Evolutionary conservation across 2,797 vertebrate species (phyloP).

Genomic region (Mionectes olivaceus): DNA sequence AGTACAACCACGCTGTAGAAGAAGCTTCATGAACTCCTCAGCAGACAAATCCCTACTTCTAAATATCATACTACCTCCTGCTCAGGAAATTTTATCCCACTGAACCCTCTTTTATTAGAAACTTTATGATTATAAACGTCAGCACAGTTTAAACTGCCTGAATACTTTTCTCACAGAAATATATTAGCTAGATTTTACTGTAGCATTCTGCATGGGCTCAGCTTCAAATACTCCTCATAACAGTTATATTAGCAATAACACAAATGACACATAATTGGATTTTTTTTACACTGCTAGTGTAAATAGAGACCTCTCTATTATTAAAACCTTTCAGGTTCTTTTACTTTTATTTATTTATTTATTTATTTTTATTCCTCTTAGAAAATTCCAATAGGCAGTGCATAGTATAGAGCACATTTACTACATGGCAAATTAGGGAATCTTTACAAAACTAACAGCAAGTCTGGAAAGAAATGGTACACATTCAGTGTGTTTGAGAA

Average conservation of each 20-base stretch:
- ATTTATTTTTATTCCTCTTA: not conserved
- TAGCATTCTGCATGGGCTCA: constrained; percentile 71
- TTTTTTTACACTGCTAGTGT: not conserved
- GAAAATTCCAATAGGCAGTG: not conserved
- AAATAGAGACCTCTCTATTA: not conserved
- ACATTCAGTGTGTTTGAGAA: not conserved
- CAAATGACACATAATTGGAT: constrained; percentile 64
- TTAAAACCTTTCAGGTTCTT: not conserved
- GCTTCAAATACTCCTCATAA: constrained; percentile 72
- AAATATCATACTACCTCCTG: constrained; percentile 52
- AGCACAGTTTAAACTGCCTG: constrained; percentile 66
- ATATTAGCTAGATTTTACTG: constrained; percentile 71
- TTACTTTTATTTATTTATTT: not conserved
- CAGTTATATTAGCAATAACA: constrained; percentile 61
- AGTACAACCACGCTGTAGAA: not conserved
- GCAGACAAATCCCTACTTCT: constrained; percentile 75
- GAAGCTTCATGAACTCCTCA: constrained; percentile 45
- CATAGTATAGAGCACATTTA: not conserved
- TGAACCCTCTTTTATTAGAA: constrained; percentile 75
- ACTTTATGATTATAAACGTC: constrained; percentile 68
- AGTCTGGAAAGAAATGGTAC: not conserved
- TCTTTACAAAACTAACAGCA: not conserved
- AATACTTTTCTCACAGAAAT: constrained; percentile 67
- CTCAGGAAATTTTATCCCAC: constrained; percentile 71
- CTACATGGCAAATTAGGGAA: not conserved